Evolutionary conservation across 2,113 vertebrate genomes (phyloP).

Genomic region (Gobio gobio): DNA sequence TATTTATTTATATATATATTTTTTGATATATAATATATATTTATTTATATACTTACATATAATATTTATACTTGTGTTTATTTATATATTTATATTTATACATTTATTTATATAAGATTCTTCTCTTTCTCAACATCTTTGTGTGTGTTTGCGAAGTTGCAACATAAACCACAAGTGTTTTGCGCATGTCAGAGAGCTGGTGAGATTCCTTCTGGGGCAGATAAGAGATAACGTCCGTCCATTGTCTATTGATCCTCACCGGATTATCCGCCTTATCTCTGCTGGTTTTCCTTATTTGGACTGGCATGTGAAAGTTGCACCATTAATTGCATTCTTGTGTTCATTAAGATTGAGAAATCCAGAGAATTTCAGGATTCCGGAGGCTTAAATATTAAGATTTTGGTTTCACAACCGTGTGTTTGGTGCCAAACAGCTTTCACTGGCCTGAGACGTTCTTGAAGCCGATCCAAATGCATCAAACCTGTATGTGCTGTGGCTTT

Average conservation of each 20-base stretch:
- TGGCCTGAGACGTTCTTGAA: conserved; percentile 5
- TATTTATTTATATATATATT: neutral
- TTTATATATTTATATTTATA: no score
- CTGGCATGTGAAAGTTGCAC: neutral
- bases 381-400: conserved; percentile 4
- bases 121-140: neutral
- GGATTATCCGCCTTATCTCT: neutral
- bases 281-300: neutral
- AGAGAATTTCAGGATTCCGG: conserved; percentile 4
- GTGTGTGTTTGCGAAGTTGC: neutral
- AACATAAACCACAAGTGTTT: neutral
- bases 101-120: no score
- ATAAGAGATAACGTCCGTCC: neutral
- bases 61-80: no score
- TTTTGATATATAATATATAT: no score
- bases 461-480: neutral
- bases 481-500: neutral
- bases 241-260: neutral
- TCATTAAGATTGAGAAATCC: neutral
- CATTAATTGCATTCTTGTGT: conserved; percentile 6
- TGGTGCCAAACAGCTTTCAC: neutral
- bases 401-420: neutral
- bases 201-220: neutral
- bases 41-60: no score
- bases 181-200: neutral